Conservation (phyloP, 2,797 vertebrate species). For the Sphenopsis melanotis region DNA sequence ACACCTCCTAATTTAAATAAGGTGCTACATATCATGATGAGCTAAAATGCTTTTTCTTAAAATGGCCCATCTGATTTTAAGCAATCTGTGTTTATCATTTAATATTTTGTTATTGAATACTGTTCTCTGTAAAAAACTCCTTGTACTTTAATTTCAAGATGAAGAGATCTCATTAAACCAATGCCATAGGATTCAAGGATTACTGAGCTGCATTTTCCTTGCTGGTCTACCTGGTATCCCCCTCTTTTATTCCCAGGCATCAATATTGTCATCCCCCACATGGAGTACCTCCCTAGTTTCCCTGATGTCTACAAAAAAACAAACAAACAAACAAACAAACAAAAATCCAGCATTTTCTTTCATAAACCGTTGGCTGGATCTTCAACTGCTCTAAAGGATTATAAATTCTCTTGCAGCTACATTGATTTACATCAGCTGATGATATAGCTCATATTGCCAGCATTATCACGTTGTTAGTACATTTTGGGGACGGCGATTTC, state of each 20-base stretch:
- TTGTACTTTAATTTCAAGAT: slow-evolving; percentile 81
- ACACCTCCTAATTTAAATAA: slow-evolving; percentile 89
- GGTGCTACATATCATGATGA: slow-evolving; percentile 87
- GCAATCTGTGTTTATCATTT: slow-evolving; percentile 87
- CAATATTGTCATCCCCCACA: background rate
- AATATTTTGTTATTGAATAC: slow-evolving; percentile 86
- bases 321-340: no score
- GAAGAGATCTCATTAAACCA: slow-evolving; percentile 80
- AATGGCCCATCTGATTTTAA: slow-evolving; percentile 85
- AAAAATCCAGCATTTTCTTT: background rate
- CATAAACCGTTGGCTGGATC: slow-evolving; percentile 14
- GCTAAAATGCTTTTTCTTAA: slow-evolving; percentile 86
- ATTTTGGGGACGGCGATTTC: slow-evolving; percentile 45
- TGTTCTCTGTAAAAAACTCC: slow-evolving; percentile 71
- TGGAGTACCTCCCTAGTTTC: background rate
- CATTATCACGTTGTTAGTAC: slow-evolving; percentile 64
- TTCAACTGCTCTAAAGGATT: slow-evolving; percentile 23
- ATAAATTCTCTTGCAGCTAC: slow-evolving; percentile 49
- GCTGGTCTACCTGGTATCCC: background rate
- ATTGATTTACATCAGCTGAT: slow-evolving; percentile 64
- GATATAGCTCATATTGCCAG: slow-evolving; percentile 67
- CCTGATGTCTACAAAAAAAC: background rate
- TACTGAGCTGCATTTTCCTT: slow-evolving; percentile 56
- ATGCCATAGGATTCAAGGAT: slow-evolving; percentile 68
- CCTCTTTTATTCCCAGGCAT: background rate